Evolutionary conservation across 2,888 invertebrate genomes (phyloP), one percentile per base, ranked within the genome.

Genomic region (Drosophila monieri): DNA sequence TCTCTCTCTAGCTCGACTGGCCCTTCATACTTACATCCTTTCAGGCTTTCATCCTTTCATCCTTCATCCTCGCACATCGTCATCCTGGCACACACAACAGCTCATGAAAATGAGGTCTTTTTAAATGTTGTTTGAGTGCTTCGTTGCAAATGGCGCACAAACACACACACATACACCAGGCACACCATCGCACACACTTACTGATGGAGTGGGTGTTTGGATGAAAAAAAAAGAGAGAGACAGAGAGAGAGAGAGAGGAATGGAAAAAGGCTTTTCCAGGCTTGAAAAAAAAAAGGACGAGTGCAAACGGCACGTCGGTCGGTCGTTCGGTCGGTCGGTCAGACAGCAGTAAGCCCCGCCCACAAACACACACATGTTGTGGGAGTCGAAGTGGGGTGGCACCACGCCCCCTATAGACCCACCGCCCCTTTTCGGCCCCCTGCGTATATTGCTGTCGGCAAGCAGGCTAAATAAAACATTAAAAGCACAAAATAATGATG

Each of bases 401-500:
- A 10, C 30, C 30, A 0, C 15, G 1, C 23, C 41, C 21, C 30
- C 21, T 23, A 2, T 6, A 9, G 18, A 2, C 6, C 14, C 6
- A 21, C 37, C n/a, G 6, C 27, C 1, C 30, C 18, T 14, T 12
- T 3, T 3, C 25, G 9, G 3, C 27, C 27, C 6, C 27, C 52
- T 57, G 75, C 79, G 62, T 78, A 76, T 77, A 76, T 77, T 67
- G 77, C 80, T 77, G 83, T 73, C 77, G 80, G 83, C 80, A 83
- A 69, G 67, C 71, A 52, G 72, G 77, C 83, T 80, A 83, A 81
- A 81, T 81, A 81, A 83, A 81, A 81, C 83, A 81, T 81, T 81
- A 81, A 81, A 81, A 80, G 83, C 83, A 80, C 83, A 83, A 81
- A 83, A 81, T 81, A 81, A 81, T 81, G 83, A 81, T 81, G 80